Conservation (phyloP, 2,113 vertebrate genomes). For the Charadrius vociferus region DNA sequence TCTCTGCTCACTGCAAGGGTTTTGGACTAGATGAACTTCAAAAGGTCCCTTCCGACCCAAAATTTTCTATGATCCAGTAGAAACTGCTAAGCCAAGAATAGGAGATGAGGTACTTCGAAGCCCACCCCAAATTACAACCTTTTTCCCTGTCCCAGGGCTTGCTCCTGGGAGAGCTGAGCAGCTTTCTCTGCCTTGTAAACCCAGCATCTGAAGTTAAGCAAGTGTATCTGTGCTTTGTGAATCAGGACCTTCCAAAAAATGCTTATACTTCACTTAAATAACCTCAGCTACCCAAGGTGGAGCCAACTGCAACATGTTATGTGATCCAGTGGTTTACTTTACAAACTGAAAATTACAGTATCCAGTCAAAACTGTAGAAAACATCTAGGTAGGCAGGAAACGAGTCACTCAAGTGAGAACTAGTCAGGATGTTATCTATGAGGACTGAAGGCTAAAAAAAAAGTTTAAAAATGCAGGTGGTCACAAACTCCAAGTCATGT, state of each 20-base stretch:
- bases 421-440: neutral
- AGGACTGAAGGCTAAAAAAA: neutral
- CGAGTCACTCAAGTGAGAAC: neutral
- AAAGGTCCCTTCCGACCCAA: neutral
- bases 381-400: neutral
- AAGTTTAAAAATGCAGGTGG: neutral
- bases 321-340: neutral
- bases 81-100: neutral
- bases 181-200: neutral
- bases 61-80: neutral
- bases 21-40: no score
- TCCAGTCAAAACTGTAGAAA: neutral
- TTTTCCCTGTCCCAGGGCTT: neutral
- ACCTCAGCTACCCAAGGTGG: neutral
- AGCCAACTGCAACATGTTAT: neutral
- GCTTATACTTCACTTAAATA: neutral
- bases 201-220: neutral
- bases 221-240: accelerated
- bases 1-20: neutral
- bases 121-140: neutral
- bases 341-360: neutral
- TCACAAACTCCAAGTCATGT: neutral
- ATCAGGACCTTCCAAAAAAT: neutral
- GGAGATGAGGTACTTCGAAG: neutral
- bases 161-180: neutral